These are phyloP conservation scores for Colinus virginianus DNA, from an alignment of 2,113 vertebrate genomes.

Conservation along the genomic window DNA sequence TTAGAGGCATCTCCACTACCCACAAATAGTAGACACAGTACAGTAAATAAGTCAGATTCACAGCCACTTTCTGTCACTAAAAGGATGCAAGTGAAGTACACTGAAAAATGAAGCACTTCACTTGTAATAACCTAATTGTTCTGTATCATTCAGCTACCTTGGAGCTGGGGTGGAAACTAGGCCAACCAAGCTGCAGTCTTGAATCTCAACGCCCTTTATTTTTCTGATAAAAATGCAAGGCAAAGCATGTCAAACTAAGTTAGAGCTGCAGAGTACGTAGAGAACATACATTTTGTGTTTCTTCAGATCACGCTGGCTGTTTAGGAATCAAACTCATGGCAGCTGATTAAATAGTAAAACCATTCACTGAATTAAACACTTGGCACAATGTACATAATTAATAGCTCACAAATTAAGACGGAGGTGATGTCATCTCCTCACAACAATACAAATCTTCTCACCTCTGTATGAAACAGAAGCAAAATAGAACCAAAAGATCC, in stretches of 20 bases:
- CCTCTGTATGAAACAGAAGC: neutral
- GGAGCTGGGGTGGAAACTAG: neutral
- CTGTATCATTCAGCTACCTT: neutral
- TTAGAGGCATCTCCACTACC: neutral
- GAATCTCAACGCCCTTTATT: neutral
- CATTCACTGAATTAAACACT: neutral
- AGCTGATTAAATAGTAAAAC: neutral
- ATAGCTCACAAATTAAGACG: neutral
- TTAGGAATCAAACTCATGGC: neutral
- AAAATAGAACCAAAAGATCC: neutral
- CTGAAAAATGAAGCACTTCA: neutral
- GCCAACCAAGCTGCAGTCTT: neutral
- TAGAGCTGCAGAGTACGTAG: neutral
- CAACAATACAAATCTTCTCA: neutral
- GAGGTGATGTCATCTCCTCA: neutral
- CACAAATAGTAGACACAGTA: neutral
- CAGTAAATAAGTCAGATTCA: neutral
- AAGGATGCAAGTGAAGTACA: neutral
- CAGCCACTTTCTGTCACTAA: neutral
- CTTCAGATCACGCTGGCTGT: neutral
- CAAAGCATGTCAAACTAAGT: neutral
- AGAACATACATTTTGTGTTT: neutral
- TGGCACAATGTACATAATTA: rapidly evolving
- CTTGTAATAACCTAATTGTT: neutral
- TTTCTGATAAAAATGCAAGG: neutral